Evolutionary conservation across 2,113 vertebrate genomes (phyloP), one percentile per base, ranked within the genome.

Genomic region (Paramisgurnus dabryanus): DNA sequence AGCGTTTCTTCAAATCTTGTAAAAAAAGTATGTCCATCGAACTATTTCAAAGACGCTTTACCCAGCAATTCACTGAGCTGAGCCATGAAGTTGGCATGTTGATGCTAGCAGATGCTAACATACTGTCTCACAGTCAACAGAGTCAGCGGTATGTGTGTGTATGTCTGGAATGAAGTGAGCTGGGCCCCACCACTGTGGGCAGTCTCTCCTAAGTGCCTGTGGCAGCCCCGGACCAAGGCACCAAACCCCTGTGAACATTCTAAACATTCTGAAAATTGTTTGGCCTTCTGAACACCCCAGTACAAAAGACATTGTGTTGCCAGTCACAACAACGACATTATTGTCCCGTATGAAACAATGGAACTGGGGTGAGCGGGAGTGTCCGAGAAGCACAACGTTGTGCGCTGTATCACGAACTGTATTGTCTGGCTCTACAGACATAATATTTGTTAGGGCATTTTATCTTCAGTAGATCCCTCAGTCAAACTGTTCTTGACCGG

Each of bases 231-330:
- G 72, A 82, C 83, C 84, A 83, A 65, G 50, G 82, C 83, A 72
- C 80, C 67, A 81, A 72, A 72, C 65, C 76, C 79, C 76, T 61
- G 34, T 80, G 76, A 82, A 80, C 87, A 89, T 88, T 91, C 88
- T 86, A 74, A 61, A 66, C 83, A 88, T 91, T 90, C 87, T 85
- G 81, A 64, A 80, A 85, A 88, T 87, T 85, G 83, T 86, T 89
- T 80, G 57, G 81, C 87, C 86, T 85, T 87, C 67, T 43, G 80
- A 88, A 82, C 67, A 61, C 84, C 85, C 80, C 81, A 73, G 60
- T 64, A 72, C 64, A 53, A 84, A 64, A 34, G 27, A 34, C 27
- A 34, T 34, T 34, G 27, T 34, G 27, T 76, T 74, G 76, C 79
- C 81, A 53, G 58, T 8, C 22, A 67, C 81, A 81, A 73, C 72